Conservation (phyloP, 2,888 invertebrate genomes). For the Rhagophthalmus giganteus region DNA sequence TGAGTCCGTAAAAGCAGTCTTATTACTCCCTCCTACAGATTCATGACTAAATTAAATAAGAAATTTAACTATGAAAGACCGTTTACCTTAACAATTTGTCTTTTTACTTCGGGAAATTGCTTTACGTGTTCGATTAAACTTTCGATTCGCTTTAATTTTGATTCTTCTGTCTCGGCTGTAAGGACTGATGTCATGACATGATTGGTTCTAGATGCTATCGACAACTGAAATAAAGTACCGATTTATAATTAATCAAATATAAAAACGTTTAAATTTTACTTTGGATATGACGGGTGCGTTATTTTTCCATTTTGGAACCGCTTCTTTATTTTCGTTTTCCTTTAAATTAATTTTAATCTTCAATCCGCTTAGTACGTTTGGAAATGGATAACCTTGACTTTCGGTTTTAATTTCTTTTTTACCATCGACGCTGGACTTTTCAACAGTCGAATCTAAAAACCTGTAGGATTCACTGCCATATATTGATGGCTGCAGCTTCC, state of each 20-base stretch:
- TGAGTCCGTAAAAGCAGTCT: conserved; percentile 64
- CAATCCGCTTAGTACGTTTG: conserved; percentile 54
- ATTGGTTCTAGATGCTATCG: conserved; percentile 66
- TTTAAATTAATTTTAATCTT: conserved; percentile 49
- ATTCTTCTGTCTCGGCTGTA: conserved; percentile 61
- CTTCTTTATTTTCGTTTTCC: conserved; percentile 43
- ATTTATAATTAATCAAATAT: conserved; percentile 8
- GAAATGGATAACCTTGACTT: conserved; percentile 42
- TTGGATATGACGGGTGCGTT: conserved; percentile 43
- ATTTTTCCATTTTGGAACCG: conserved; percentile 58
- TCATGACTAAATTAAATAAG: conserved; percentile 3
- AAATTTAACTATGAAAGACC: conserved; percentile 17
- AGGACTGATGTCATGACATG: conserved; percentile 68
- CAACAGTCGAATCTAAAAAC: conserved; percentile 43
- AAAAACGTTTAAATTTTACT: conserved; percentile 34
- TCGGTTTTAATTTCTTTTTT: conserved; percentile 10
- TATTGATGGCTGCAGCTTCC: conserved; percentile 55
- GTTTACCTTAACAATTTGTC: conserved; percentile 70
- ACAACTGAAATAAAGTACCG: conserved; percentile 56
- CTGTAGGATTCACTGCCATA: conserved; percentile 47
- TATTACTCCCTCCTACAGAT: conserved; percentile 67
- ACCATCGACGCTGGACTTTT: conserved; percentile 5
- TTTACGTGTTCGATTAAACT: conserved; percentile 73
- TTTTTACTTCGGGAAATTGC: conserved; percentile 72
- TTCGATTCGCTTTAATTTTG: conserved; percentile 65